Evolutionary conservation across 92 coral and sea anemone genomes (phyloP).

Genomic region (Ricordea florida): DNA sequence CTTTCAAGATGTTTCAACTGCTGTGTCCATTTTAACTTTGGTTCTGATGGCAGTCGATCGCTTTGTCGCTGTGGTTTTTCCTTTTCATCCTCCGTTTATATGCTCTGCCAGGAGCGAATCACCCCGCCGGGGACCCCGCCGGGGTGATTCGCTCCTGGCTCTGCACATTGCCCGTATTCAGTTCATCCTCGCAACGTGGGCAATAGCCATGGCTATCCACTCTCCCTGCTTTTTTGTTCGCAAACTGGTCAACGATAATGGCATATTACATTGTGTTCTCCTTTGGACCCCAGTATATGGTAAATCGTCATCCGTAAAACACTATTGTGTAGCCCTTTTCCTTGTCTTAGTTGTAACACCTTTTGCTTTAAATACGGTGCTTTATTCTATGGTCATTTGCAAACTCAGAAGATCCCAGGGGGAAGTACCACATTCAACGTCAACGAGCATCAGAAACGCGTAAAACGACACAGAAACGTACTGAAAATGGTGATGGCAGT

Average conservation of each 20-base stretch:
- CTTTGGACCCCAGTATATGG: conserved; percentile 25
- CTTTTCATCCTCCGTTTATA: conserved; percentile 16
- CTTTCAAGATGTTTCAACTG: conserved; percentile 33
- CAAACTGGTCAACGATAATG: not conserved
- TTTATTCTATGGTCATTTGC: conserved; percentile 17
- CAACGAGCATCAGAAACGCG: conserved; percentile 16
- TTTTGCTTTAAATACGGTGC: conserved; percentile 8
- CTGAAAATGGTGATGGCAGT: conserved; percentile 56
- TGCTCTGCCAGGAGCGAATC: conserved; percentile 7
- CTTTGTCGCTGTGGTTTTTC: conserved; percentile 42
- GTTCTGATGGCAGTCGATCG: conserved; percentile 42
- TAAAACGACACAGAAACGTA: conserved; percentile 35
- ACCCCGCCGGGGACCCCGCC: too few species aligned
- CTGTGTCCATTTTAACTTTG: conserved; percentile 34
- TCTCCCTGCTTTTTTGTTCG: conserved; percentile 14
- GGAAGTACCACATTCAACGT: conserved; percentile 8
- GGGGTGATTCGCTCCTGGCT: too few species aligned
- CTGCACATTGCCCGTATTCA: not conserved
- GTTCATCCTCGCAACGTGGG: conserved; percentile 13
- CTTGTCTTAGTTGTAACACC: conserved; percentile 9
- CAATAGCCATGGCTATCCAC: conserved; percentile 36
- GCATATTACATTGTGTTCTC: not conserved
- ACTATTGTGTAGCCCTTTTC: conserved; percentile 20
- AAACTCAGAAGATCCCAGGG: conserved; percentile 26
- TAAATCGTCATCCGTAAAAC: not conserved